Evolutionary conservation across 2,113 vertebrate genomes (phyloP), one percentile per base, ranked within the genome.

Genomic region (Marmota monax): DNA sequence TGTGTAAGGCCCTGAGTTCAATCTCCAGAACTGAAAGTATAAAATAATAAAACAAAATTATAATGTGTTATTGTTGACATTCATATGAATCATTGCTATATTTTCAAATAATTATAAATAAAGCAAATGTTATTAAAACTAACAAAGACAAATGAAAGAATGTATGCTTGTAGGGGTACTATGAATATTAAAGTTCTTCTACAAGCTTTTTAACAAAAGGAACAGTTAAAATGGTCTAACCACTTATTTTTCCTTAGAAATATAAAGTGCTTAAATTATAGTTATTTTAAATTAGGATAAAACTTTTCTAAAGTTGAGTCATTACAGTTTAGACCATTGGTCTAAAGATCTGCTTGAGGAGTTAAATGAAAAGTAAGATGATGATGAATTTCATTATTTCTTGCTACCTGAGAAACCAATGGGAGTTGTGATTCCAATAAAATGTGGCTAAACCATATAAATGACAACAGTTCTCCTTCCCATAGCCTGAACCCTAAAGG

Each of bases 231-330:
- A 51, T 51, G 7, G 39, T 13, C n/a, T 92, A 97, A 67, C 72
- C 82, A 97, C 97, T 97, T 97, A 96, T 98, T 98, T 98, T 98
- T 96, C 97, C 96, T 97, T 97, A 96, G 77, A 97, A 97, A 97
- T 96, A 67, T 29, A 95, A 97, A 92, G 25, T 72, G 69, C 87
- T 98, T 96, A 63, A 11, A 16, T 96, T 96, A 37, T 94, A 98
- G 97, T 98, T 98, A 98, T 72, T 97, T 77, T 95, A 39, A 84
- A 96, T 98, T 97, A 98, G 69, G 96, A 86, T 96, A 97, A 98
- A 97, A 96, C 88, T 63, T 97, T 97, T 98, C 88, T 97, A 95
- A 90, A 98, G 97, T 94, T 95, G 95, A 97, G 80, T 85, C 58
- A 77, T 98, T 98, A 97, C 94, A 85, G 32, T 91, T 97, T 94